Evolutionary conservation across 2,113 vertebrate species (phyloP).

Genomic region (Lipophrys pholis): DNA sequence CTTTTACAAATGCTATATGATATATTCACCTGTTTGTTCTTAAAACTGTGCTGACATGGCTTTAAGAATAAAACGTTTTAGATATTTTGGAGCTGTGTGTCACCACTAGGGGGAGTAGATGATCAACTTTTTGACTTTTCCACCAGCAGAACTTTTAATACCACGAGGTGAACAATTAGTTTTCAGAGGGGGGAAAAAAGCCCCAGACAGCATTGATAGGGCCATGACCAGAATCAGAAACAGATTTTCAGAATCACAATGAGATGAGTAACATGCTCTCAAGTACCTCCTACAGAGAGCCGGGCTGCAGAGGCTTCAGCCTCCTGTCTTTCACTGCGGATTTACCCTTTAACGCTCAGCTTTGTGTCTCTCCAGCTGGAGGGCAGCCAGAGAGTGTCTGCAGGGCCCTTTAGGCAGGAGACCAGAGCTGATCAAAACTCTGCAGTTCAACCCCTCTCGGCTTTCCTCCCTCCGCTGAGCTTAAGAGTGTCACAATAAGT

Average conservation of each 20-base stretch:
- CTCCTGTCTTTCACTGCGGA: constrained; percentile 43
- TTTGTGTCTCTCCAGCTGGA: constrained; percentile 47
- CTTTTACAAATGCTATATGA: no score
- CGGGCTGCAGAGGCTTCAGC: constrained; percentile 20
- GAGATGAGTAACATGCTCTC: not conserved
- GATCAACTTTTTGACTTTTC: not conserved
- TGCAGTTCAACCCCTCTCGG: constrained; percentile 16
- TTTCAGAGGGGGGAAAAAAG: not conserved
- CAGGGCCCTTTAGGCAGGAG: constrained; percentile 40
- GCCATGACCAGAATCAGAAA: not conserved
- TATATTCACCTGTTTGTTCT: no score
- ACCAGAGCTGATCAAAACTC: constrained; percentile 44
- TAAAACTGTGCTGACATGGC: not conserved
- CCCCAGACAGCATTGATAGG: constrained; percentile 8
- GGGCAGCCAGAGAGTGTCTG: constrained; percentile 52
- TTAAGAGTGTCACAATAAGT: constrained; percentile 35
- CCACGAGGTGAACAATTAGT: constrained; percentile 3
- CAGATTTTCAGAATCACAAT: no score
- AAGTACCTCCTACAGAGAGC: constrained; percentile 28
- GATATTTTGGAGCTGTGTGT: not conserved
- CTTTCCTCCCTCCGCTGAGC: constrained; percentile 37
- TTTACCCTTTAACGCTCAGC: constrained; percentile 56
- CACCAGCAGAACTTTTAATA: not conserved
- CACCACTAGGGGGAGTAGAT: constrained; percentile 55
- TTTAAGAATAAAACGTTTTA: not conserved